These are phyloP conservation scores for Scatophagus argus DNA, from an alignment of 2,113 vertebrate genomes.

Conservation along the genomic window DNA sequence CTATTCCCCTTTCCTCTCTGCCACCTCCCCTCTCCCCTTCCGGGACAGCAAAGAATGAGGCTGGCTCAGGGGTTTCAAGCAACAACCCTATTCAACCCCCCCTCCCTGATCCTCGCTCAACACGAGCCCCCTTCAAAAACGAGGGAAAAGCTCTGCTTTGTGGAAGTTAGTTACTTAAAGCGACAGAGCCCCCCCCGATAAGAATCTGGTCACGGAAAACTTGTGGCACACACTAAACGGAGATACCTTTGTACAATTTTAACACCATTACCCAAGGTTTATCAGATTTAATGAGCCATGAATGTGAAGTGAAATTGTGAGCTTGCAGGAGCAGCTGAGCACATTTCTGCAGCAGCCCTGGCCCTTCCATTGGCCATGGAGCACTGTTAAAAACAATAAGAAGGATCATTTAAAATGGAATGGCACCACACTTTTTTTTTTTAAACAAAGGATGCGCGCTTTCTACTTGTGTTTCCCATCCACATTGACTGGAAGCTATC, in stretches of 20 bases:
- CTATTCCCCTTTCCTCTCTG: constrained; percentile 40
- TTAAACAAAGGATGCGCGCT: constrained; percentile 18
- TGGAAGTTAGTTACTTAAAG: constrained; percentile 81
- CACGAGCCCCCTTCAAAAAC: constrained; percentile 73
- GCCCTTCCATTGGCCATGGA: constrained; percentile 40
- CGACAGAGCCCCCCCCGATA: constrained; percentile 75
- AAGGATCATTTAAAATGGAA: constrained; percentile 47
- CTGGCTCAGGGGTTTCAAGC: constrained; percentile 65
- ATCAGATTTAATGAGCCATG: constrained; percentile 73
- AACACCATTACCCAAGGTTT: constrained; percentile 68
- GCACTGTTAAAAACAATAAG: constrained; percentile 37
- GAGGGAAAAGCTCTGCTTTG: constrained; percentile 76
- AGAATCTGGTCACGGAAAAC: constrained; percentile 74
- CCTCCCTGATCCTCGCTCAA: constrained; percentile 60
- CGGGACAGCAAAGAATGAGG: constrained; percentile 69
- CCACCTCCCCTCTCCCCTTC: constrained; percentile 19
- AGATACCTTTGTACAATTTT: constrained; percentile 71
- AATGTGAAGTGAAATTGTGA: constrained; percentile 45
- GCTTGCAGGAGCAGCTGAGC: constrained; percentile 43
- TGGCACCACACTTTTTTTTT: constrained; percentile 6
- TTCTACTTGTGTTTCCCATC: constrained; percentile 12
- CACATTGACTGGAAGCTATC: constrained; percentile 29
- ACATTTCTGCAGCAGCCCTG: constrained; percentile 29
- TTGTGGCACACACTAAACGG: constrained; percentile 57
- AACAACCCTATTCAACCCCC: constrained; percentile 73